These are phyloP conservation scores for Drosophila subsilvestris DNA, from an alignment of 2,888 invertebrate genomes.

Conservation along the genomic window DNA sequence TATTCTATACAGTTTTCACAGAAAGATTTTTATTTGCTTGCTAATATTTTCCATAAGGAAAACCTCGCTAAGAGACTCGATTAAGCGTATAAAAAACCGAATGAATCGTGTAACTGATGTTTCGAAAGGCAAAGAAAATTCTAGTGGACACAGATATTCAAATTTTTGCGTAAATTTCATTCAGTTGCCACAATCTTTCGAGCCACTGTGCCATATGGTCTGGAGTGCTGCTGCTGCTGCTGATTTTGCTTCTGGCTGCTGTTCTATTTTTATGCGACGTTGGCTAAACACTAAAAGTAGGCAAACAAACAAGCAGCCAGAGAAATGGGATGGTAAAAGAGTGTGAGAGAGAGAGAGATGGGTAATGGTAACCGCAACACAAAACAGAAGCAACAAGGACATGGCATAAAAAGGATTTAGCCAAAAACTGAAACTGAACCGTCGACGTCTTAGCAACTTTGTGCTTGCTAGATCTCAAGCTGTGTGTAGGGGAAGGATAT, in stretches of 20 bases:
- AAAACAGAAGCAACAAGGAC: conserved; percentile 42
- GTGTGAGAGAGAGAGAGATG: neutral
- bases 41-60: too few relatives aligned
- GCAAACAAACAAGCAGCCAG: conserved; percentile 56
- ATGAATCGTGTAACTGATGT: neutral
- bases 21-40: too few relatives aligned
- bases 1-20: too few relatives aligned
- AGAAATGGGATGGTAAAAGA: neutral
- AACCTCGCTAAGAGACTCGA: too few relatives aligned
- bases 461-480: conserved; percentile 9
- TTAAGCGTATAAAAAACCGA: too few relatives aligned
- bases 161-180: neutral
- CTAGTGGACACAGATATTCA: too few relatives aligned
- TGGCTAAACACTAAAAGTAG: conserved; percentile 76
- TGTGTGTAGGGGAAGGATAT: neutral
- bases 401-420: conserved; percentile 47
- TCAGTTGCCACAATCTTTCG: neutral
- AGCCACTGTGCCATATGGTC: conserved; percentile 41
- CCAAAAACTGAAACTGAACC: conserved; percentile 42
- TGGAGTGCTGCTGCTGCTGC: conserved; percentile 18
- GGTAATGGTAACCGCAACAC: conserved; percentile 22
- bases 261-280: conserved; percentile 76
- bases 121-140: neutral
- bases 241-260: conserved; percentile 16
- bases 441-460: conserved; percentile 45